Percentiles rank a stretch among this genome's conserved stretches.
These are phyloP conservation scores for Aphelinus certus DNA, from an alignment of 1,140 invertebrate species.

Conservation along the genomic window DNA sequence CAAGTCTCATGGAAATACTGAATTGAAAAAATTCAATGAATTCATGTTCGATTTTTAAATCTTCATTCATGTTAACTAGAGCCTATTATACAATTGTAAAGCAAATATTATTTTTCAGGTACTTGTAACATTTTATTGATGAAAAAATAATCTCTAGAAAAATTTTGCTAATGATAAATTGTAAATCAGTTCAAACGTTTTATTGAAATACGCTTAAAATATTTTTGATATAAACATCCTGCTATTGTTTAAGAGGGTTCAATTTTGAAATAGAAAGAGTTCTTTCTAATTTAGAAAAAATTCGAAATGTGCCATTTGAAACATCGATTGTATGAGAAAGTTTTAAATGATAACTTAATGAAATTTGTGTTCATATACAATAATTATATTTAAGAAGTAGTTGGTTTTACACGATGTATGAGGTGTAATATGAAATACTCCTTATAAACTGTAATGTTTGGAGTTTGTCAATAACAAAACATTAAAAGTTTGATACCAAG, in stretches of 20 bases:
- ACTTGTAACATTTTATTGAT: too few species aligned
- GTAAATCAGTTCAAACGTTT: too few species aligned
- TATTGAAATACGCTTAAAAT: slow-evolving; percentile 8
- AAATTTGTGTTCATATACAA: slow-evolving; percentile 23
- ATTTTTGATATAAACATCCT: slow-evolving; percentile 24
- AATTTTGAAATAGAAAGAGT: slow-evolving; percentile 5
- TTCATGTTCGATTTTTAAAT: background rate
- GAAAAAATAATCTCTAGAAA: too few species aligned
- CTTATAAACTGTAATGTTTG: background rate
- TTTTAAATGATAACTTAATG: slow-evolving; percentile 9
- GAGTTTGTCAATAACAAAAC: background rate
- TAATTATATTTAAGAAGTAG: slow-evolving; percentile 10
- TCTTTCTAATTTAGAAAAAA: background rate
- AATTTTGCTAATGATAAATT: too few species aligned
- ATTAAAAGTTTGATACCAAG: background rate
- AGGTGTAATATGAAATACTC: background rate
- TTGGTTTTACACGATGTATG: slow-evolving; percentile 4
- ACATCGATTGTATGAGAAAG: slow-evolving; percentile 19
- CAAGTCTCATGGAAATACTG: background rate
- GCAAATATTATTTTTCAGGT: too few species aligned
- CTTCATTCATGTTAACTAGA: background rate
- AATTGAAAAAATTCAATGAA: background rate
- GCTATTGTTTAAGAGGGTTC: slow-evolving; percentile 9
- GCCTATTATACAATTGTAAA: background rate
- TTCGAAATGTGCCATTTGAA: slow-evolving; percentile 33